Conservation (phyloP, 2,797 vertebrate genomes). For the Galago senegalensis region DNA sequence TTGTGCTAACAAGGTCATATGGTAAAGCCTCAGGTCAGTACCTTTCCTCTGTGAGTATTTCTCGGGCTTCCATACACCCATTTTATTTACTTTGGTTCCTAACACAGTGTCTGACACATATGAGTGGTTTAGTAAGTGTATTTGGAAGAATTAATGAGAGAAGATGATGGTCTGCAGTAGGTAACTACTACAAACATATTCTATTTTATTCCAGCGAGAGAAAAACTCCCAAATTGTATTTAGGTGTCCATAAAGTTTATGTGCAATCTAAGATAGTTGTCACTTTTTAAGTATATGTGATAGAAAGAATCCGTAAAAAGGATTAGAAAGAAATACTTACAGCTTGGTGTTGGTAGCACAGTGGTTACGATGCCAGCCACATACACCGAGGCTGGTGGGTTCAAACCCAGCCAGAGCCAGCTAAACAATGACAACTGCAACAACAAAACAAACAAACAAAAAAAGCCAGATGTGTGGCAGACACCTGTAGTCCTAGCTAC, state of each 20-base stretch:
- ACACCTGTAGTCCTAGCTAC: no score
- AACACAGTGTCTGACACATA: neutral
- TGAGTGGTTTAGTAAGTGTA: neutral
- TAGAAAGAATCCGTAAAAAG: no score
- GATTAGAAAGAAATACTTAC: no score
- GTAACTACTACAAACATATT: neutral
- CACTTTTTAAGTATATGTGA: no score
- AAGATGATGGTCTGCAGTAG: constrained; percentile 9
- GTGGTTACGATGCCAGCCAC: no score
- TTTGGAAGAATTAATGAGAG: neutral
- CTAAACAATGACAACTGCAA: no score
- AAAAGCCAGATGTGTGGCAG: no score
- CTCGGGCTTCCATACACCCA: neutral
- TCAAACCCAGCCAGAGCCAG: no score
- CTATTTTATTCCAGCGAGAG: neutral
- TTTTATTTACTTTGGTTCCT: constrained; percentile 15
- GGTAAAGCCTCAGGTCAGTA: neutral
- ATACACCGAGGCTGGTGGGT: no score
- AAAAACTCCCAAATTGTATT: neutral
- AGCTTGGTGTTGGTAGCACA: no score
- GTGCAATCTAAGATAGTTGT: no score
- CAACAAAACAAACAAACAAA: no score
- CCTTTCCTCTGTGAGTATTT: neutral
- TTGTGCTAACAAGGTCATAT: neutral
- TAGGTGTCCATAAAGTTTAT: neutral